Base-by-base conservation (phyloP, 2,797 vertebrate genomes). In the Nannoperca obscura region DNA sequence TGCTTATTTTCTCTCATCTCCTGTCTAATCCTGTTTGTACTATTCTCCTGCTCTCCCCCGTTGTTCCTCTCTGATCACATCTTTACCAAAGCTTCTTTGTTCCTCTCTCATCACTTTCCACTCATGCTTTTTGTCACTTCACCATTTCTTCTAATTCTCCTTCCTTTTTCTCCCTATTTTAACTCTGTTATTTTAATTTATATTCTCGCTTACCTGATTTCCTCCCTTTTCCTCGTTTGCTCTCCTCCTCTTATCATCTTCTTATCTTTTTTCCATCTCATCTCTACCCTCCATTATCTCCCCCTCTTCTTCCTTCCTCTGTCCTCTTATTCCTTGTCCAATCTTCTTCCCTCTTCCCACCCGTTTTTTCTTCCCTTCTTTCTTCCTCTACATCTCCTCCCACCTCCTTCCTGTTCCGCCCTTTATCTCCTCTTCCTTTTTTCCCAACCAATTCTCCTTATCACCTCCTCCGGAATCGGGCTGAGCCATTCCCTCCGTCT, bases 11-110 rank as follows among this genome's bases (percentile, higher is more conserved):
- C 54, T 65, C 22, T 59, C 72, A 65, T 81, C 10, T 74, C 44
- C 81, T 22, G 42, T 59, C 40, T 85, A 68, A 88, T 87, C 79
- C 69, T 73, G 38, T 79, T 68, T 74, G 46, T 57, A 49, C 19
- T 42, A 12, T 65, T 58, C n/a, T 82, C 65, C 55, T 44, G 1
- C 53, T 72, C 52, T 54, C 24, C 4, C 12, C 10, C 30, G 44
- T 70, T 71, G 22, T 58, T 57, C 42, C 34, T 71, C 15, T 60
- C 12, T 65, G 61, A 62, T 81, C 66, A 55, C 62, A 70, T 73
- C 36, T 58, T 30, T 46, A 30, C 15, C 5, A 4, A 2, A 44
- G 53, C 59, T 66, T 63, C 46, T 22, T 3, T 46, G 0, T 38
- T 46, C n/a, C 17, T 47, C 22, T 47, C 12, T 40, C 30, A n/a